Evolutionary conservation across 2,797 vertebrate genomes (phyloP).

Genomic region (Urophycis tenuis): DNA sequence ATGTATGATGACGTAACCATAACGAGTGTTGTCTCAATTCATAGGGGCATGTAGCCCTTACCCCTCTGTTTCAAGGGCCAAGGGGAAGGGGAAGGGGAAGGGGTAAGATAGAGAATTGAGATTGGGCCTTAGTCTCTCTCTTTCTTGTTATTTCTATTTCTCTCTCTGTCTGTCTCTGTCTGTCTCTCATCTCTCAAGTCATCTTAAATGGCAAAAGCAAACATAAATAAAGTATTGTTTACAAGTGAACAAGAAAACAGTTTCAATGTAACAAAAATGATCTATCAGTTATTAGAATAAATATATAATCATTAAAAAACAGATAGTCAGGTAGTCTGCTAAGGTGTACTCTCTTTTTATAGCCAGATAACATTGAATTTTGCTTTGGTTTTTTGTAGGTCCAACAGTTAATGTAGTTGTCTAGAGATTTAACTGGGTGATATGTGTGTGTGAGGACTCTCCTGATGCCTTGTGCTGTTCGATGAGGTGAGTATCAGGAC

Average conservation of each 20-base stretch:
- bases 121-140: too few species aligned
- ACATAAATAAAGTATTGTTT: neutral
- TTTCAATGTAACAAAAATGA: neutral
- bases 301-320: neutral
- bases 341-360: neutral
- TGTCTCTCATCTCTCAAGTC: too few species aligned
- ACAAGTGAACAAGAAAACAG: neutral
- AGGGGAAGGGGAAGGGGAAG: too few species aligned
- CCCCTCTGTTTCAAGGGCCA: too few species aligned
- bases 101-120: too few species aligned
- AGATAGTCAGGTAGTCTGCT: neutral
- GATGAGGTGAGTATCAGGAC: too few species aligned
- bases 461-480: too few species aligned
- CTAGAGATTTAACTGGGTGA: neutral
- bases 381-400: neutral
- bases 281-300: neutral
- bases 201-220: neutral
- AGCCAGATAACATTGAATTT: neutral
- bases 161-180: too few species aligned
- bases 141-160: too few species aligned
- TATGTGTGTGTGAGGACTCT: neutral
- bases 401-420: neutral
- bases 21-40: too few species aligned
- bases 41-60: too few species aligned
- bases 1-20: too few species aligned